Base-by-base conservation (phyloP, 2,113 vertebrate genomes). In the Axis porcinus region DNA sequence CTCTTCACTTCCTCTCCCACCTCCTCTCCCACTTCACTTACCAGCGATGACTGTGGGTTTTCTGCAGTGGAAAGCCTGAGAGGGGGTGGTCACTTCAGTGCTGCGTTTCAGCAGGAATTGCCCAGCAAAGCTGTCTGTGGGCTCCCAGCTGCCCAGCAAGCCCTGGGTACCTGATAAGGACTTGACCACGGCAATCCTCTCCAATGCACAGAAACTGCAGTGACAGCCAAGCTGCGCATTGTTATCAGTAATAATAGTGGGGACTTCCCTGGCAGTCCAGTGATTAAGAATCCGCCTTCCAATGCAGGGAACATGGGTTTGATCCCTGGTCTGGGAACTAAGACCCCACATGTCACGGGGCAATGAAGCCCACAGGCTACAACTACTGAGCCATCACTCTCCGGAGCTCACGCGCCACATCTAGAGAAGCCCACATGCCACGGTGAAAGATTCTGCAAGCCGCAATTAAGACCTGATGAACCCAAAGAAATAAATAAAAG, bases 191-290 rank as follows among this genome's bases (percentile, higher is more conserved):
- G 12, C 2, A 27, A 27, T 12, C 16, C 40, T 54, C 36, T 62
- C 7, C 21, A 40, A 4, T 1, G 27, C n/a, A 62, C 15, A 91
- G n/a, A 81, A 43, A 19, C 36, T 21, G 13, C 0, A 0, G 8
- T 27, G 45, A 84, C 5, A 36, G 10, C 12, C 21, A 47, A 11
- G 36, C 23, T 3, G 3, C 3, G 28, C 21, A 0, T 0, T 15
- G 10, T 8, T 57, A 21, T 55, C 33, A n/a, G 3, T 11, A 25
- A 45, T 50, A 27, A 57, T 0, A 25, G 64, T 14, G 36, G 36
- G 23, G 70, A 27, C 36, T 43, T 76, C 23, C 36, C 70, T 76
- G 23, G 70, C 12, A 14, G 36, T 14, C 5, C 23, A 43, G 23
- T 27, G 70, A 3, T 43, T 43, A 27, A 25, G 67, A 23, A 12